Percentiles rank a stretch among this genome's conserved stretches.
phyloP scores from a whole-genome alignment of 2,888 invertebrate species.

The Ornithoptera priamus region DNA sequence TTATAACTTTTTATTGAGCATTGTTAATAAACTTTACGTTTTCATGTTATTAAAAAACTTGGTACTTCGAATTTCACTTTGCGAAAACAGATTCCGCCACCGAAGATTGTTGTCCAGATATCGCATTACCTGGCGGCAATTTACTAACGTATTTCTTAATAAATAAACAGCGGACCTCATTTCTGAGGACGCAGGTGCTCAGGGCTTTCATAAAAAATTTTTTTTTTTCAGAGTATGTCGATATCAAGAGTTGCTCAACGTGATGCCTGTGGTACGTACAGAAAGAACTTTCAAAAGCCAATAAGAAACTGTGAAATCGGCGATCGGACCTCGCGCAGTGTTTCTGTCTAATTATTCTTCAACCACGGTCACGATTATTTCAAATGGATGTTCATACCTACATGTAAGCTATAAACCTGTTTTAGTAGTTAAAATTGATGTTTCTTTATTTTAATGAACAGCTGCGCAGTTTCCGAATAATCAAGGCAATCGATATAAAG shows the following conservation, averaged over 20 bases:
- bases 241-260: slow-evolving; percentile 54
- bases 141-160: slow-evolving; percentile 34
- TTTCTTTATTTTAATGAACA: slow-evolving; percentile 33
- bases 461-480: slow-evolving; percentile 31
- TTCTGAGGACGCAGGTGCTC: slow-evolving; percentile 48
- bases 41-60: slow-evolving; percentile 5
- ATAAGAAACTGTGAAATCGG: slow-evolving; percentile 71
- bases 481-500: slow-evolving; percentile 25
- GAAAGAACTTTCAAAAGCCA: slow-evolving; percentile 72
- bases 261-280: slow-evolving; percentile 31
- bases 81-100: slow-evolving; percentile 29
- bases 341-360: slow-evolving; percentile 69
- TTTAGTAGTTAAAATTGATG: slow-evolving; percentile 38
- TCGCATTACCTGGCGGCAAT: slow-evolving; percentile 28
- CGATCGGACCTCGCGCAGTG: slow-evolving; percentile 50
- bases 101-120: slow-evolving; percentile 30
- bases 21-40: slow-evolving; percentile 10
- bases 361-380: slow-evolving; percentile 67
- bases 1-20: slow-evolving; percentile 5
- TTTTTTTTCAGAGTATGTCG: slow-evolving; percentile 10
- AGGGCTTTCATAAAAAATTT: slow-evolving; percentile 41
- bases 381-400: slow-evolving; percentile 43
- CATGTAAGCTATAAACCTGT: slow-evolving; percentile 42
- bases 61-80: slow-evolving; percentile 18
- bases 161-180: slow-evolving; percentile 47